Evolutionary conservation across 2,888 invertebrate genomes (phyloP), one percentile per base, ranked within the genome.

Genomic region (Tridacna crocea): DNA sequence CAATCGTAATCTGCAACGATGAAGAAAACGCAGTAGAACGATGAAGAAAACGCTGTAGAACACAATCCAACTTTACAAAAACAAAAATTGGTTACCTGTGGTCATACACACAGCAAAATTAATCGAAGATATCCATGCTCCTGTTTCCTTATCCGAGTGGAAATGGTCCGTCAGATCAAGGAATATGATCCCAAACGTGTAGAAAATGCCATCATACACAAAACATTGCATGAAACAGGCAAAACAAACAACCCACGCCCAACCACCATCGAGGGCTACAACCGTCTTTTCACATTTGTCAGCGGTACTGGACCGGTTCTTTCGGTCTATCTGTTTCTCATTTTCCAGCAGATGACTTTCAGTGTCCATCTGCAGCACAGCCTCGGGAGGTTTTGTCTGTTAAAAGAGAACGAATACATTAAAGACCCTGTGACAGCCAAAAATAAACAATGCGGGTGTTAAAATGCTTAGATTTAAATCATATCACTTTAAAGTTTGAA

Each of bases 161-260:
- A 68, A 68, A 48, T 68, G 47, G 68, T 68, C 68, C 13, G 68
- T 68, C 47, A 68, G 22, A 12, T 68, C 68, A 6, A 47, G 68
- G 27, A 68, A 68, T 10, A 48, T 47, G 0, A 68, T 68, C 48
- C 68, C 68, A 15, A 68, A 68, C 68, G 68, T 22, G 48, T 68
- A 68, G 48, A 68, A 68, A 17, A 68, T 36, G n/a, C 68, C 68
- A 17, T 68, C 68, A 68, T n/a, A 68, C 27, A 68, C 15, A 0
- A 68, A n/a, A 22, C 26, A 47, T 47, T 68, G n/a, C n/a, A 68
- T 47, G 47, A 68, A 68, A 22, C 36, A 26, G 8, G 68, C 68
- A 22, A 68, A 68, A 68, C 68, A 68, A 46, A 68, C 68, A 19
- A 68, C 68, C 68, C 68, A 68, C 0, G 47, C 68, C 68, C 68